Evolutionary conservation across 2,888 invertebrate species (phyloP), one percentile per base, ranked within the genome.

Genomic region (Neocrepidodera transversa): DNA sequence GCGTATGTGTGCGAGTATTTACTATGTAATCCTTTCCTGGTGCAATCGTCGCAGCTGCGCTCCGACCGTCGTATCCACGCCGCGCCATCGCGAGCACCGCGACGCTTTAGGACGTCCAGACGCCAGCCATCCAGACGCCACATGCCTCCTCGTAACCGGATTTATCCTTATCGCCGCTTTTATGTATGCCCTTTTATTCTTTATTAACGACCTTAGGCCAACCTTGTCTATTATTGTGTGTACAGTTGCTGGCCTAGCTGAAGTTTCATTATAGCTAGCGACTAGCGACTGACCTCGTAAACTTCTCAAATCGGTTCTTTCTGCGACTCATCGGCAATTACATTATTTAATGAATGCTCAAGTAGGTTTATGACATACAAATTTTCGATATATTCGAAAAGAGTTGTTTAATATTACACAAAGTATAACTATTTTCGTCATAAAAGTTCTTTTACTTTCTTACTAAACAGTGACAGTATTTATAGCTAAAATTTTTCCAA

Each of bases 91-190:
- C 45, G 11, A 54, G 35, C 54, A 23, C 53, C 45, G 35, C 43
- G 53, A 35, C 54, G 54, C 35, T 54, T 23, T 20, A 17, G 50
- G 47, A 36, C 38, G 54, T 68, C 72, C 68, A 73, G 74, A 72
- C 73, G 73, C 70, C 74, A 73, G 74, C 71, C 74, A 70, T 73
- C 71, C 64, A 71, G 75, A 73, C 75, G 69, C 66, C 68, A 64
- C 60, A 66, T 62, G 65, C 69, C 72, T 64, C 72, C 62, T 57
- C 72, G 71, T 64, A 70, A 67, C 73, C 69, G 73, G 65, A 62
- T 61, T 61, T 70, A 54, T 47, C 54, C 54, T 54, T 54, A 54
- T 70, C 70, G 71, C 71, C 70, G 66, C 68, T 71, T 72, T 74
- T 72, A 72, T 72, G 66, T 67, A 64, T 68, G 67, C 67, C 64